These are phyloP conservation scores for Apotomis betuletana DNA, from an alignment of 2,888 invertebrate species.

Conservation along the genomic window DNA sequence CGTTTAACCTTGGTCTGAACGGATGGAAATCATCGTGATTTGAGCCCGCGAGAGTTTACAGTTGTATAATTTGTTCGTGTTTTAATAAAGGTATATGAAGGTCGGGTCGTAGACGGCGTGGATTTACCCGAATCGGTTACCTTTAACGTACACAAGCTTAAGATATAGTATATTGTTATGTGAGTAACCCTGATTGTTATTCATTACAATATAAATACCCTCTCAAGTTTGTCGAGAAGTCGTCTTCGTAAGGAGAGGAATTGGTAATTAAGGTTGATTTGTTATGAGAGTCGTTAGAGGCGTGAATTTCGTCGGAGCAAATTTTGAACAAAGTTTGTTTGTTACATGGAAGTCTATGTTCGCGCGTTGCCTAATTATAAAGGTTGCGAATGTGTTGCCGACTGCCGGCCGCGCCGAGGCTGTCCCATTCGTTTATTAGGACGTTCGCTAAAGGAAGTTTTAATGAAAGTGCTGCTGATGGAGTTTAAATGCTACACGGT, in stretches of 20 bases:
- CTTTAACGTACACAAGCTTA: background rate
- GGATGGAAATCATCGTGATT: too few relatives aligned
- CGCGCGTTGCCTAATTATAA: conserved; percentile 57
- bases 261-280: conserved; percentile 67
- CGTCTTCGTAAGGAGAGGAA: conserved; percentile 55
- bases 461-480: conserved; percentile 32
- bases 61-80: background rate
- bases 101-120: background rate
- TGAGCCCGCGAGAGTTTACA: too few relatives aligned
- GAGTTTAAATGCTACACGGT: conserved; percentile 9
- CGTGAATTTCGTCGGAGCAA: conserved; percentile 56
- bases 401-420: conserved; percentile 43
- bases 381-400: conserved; percentile 51
- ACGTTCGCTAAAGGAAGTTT: conserved; percentile 37
- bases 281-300: conserved; percentile 61
- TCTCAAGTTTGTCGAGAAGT: conserved; percentile 53
- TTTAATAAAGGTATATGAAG: background rate
- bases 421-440: conserved; percentile 48
- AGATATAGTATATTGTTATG: conserved; percentile 1
- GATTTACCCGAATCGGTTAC: background rate
- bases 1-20: too few relatives aligned
- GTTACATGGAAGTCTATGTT: conserved; percentile 55
- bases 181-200: conserved; percentile 46
- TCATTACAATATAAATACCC: conserved; percentile 53
- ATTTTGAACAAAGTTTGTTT: conserved; percentile 57